Conservation (phyloP, 2,797 vertebrate genomes). For the Cryptoprocta ferox region DNA sequence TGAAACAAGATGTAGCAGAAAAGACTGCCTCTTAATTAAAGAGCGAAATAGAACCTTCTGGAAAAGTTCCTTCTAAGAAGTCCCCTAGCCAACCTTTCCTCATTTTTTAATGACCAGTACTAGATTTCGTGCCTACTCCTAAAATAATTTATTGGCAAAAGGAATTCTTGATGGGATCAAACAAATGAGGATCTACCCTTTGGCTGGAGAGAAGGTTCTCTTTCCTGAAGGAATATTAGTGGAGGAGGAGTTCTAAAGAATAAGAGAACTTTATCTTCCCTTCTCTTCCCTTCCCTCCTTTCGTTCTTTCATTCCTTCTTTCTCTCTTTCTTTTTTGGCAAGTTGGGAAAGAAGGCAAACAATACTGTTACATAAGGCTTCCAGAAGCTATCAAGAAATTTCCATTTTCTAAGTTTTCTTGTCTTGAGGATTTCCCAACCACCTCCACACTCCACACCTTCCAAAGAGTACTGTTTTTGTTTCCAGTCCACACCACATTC, state of each 20-base stretch:
- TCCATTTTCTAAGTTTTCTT: slow-evolving; percentile 65
- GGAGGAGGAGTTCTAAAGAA: background rate
- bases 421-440: background rate
- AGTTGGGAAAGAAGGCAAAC: background rate
- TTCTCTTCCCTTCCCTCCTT: background rate
- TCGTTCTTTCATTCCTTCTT: background rate
- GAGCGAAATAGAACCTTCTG: background rate
- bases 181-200: background rate
- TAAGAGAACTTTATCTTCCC: background rate
- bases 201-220: background rate
- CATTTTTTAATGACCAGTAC: background rate
- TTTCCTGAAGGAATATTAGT: background rate
- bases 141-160: background rate
- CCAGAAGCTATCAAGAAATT: slow-evolving; percentile 40
- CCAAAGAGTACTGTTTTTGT: background rate
- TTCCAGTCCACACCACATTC: background rate
- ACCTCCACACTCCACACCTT: background rate
- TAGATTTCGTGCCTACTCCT: background rate
- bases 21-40: background rate
- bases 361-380: background rate
- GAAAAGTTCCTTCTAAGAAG: background rate
- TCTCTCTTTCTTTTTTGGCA: background rate
- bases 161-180: background rate
- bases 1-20: background rate
- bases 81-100: background rate